These are phyloP conservation scores for Catharus ustulatus DNA, from an alignment of 2,797 vertebrate species.

Conservation along the genomic window DNA sequence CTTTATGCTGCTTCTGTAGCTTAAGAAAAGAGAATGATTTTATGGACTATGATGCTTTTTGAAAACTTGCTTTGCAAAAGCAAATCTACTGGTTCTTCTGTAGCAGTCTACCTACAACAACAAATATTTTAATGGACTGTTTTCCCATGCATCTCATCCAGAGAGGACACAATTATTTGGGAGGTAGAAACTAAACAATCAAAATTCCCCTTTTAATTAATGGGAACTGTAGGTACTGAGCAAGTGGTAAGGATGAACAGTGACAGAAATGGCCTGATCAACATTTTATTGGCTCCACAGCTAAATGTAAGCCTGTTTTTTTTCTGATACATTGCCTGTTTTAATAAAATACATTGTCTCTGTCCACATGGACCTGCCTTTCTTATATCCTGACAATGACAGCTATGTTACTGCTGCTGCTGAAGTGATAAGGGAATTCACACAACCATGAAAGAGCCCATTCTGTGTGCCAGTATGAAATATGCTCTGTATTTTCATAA, in stretches of 20 bases:
- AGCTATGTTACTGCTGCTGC: background rate
- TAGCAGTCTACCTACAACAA: slow-evolving; percentile 52
- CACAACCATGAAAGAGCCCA: background rate
- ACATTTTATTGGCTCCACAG: background rate
- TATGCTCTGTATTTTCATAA: slow-evolving; percentile 25
- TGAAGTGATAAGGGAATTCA: background rate
- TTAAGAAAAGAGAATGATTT: slow-evolving; percentile 85
- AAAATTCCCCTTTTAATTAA: background rate
- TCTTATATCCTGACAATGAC: background rate
- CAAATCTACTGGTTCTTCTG: slow-evolving; percentile 68
- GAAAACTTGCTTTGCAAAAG: slow-evolving; percentile 74
- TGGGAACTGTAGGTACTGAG: background rate
- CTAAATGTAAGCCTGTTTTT: background rate
- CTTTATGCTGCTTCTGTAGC: slow-evolving; percentile 84
- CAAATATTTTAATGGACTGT: slow-evolving; percentile 39
- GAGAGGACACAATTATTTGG: background rate
- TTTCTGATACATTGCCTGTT: background rate
- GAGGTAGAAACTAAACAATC: background rate
- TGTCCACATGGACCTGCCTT: background rate
- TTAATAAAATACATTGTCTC: background rate
- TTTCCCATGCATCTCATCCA: slow-evolving; percentile 17
- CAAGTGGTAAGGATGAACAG: background rate
- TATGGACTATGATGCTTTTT: slow-evolving; percentile 63
- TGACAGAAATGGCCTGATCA: background rate
- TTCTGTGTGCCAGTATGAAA: background rate